A percentile compares a stretch with the other conserved stretches of the same genome.
Evolutionary conservation across 2,113 vertebrate species (phyloP).

Genomic region (Lagopus muta): DNA sequence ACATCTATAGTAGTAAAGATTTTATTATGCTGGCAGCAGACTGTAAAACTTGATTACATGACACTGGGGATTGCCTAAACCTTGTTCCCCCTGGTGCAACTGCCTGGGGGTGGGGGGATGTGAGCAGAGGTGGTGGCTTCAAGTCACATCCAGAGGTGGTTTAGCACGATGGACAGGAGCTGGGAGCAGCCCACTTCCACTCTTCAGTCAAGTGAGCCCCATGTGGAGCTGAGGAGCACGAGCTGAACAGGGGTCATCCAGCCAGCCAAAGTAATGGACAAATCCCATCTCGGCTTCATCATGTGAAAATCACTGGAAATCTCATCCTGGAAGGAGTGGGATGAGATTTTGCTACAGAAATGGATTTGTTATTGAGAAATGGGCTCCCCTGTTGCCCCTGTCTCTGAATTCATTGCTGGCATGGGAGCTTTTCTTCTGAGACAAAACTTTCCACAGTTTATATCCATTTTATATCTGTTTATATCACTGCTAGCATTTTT

Average conservation of each 20-base stretch:
- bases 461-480: constrained; percentile 16
- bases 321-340: background rate
- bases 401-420: background rate
- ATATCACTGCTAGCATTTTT: constrained; percentile 37
- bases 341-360: background rate
- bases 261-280: background rate
- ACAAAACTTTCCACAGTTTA: constrained; percentile 32
- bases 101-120: background rate
- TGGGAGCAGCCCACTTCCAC: background rate
- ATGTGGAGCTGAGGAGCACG: background rate
- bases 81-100: constrained; percentile 11
- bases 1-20: constrained; percentile 61
- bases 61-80: constrained; percentile 34
- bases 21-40: constrained; percentile 30
- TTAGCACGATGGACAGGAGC: background rate
- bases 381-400: background rate
- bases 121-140: background rate
- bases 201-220: background rate
- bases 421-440: constrained; percentile 11
- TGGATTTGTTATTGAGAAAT: background rate
- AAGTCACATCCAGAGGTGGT: background rate
- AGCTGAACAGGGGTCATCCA: background rate
- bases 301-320: background rate
- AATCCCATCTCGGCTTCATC: background rate
- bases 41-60: constrained; percentile 59